A percentile compares a stretch with the other conserved stretches of the same genome.
These are phyloP conservation scores for Amazona ochrocephala DNA, from an alignment of 2,797 vertebrate species.

Conservation along the genomic window DNA sequence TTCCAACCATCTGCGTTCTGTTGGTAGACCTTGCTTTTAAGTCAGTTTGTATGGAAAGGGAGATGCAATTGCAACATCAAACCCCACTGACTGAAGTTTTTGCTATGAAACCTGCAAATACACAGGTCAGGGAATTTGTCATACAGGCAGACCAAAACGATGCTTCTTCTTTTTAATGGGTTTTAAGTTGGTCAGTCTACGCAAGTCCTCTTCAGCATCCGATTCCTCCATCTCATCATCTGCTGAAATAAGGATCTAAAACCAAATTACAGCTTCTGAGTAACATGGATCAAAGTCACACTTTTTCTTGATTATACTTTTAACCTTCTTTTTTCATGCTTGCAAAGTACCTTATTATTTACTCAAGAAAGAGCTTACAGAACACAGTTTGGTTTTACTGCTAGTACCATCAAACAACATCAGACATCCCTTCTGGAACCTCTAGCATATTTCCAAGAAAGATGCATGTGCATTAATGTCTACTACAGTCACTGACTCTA, in stretches of 20 bases:
- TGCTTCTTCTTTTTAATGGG: conserved; percentile 93
- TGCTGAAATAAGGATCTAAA: conserved; percentile 95
- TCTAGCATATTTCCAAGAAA: background rate
- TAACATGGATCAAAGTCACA: background rate
- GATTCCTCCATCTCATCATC: conserved; percentile 99
- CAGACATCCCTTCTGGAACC: background rate
- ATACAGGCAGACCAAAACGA: conserved; percentile 93
- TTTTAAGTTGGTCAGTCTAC: conserved; percentile 88
- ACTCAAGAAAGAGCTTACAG: background rate
- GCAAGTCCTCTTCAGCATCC: conserved; percentile 88
- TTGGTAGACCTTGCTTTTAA: conserved; percentile 19
- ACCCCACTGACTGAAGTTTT: conserved; percentile 47
- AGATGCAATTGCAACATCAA: conserved; percentile 46
- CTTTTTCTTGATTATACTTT: background rate
- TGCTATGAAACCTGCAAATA: conserved; percentile 14
- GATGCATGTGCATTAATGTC: background rate
- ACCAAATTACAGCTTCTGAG: background rate
- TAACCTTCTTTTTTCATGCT: background rate
- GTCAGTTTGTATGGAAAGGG: conserved; percentile 63
- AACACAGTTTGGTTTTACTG: background rate
- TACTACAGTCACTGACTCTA: background rate
- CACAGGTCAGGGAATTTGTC: conserved; percentile 73
- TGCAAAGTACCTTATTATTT: background rate
- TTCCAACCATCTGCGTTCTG: conserved; percentile 37
- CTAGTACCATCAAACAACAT: background rate